A percentile compares a stretch with the other conserved stretches of the same genome.
phyloP scores from a whole-genome alignment of 2,113 vertebrate genomes.

The Hippolais icterina region DNA sequence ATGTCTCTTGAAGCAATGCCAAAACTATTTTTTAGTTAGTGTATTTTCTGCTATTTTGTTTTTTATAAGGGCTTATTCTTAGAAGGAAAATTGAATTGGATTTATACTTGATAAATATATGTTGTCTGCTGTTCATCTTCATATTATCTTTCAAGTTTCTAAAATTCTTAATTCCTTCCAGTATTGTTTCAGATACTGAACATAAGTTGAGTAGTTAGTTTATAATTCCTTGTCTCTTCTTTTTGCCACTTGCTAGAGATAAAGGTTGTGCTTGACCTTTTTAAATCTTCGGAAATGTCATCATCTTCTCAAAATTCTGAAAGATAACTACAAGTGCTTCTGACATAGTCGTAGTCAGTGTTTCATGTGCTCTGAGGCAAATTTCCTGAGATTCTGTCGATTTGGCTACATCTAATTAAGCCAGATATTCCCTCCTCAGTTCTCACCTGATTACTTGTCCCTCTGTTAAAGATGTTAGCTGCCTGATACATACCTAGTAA shows the following conservation, averaged over 20 bases:
- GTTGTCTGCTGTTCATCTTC: neutral
- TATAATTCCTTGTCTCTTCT: neutral
- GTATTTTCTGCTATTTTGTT: neutral
- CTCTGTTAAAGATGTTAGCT: neutral
- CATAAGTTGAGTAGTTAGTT: neutral
- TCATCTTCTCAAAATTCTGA: neutral
- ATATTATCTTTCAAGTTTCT: neutral
- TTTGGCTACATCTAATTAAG: constrained; percentile 5
- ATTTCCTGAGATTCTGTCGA: neutral
- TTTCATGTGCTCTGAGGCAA: neutral
- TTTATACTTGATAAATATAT: neutral
- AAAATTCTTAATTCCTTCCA: neutral
- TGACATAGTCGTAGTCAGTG: neutral
- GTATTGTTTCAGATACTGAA: neutral
- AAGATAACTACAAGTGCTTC: neutral
- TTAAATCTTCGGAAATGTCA: constrained; percentile 18
- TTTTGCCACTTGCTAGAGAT: neutral
- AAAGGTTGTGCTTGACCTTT: constrained; percentile 37
- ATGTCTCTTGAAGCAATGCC: neutral
- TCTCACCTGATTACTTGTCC: neutral
- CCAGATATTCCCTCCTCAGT: neutral
- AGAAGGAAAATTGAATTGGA: neutral
- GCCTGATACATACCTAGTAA: neutral
- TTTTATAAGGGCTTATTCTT: neutral
- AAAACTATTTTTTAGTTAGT: neutral